phyloP scores from a whole-genome alignment of 2,113 vertebrate genomes.

The Pomatorhinus ruficollis region DNA sequence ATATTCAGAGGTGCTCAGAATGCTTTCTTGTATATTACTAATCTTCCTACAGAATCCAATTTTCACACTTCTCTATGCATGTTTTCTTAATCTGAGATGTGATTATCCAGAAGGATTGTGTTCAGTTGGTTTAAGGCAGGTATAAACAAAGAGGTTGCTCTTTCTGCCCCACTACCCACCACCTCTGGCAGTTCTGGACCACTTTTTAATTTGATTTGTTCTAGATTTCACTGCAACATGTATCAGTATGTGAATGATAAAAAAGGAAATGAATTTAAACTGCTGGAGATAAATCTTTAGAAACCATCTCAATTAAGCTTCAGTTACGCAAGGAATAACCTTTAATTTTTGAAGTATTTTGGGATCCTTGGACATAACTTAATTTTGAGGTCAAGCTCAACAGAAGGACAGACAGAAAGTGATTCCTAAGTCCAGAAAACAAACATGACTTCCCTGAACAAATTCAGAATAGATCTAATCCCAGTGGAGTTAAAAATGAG shows the following conservation, averaged over 20 bases:
- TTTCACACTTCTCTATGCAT: not conserved
- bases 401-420: slow-evolving; percentile 26
- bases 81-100: not conserved
- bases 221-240: not conserved
- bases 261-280: not conserved
- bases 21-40: not conserved
- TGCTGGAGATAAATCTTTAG: not conserved
- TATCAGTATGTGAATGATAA: not conserved
- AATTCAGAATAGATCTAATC: slow-evolving; percentile 23
- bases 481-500: not conserved
- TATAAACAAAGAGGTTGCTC: not conserved
- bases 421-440: slow-evolving; percentile 20
- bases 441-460: not conserved
- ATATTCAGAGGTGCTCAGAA: not conserved
- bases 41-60: not conserved
- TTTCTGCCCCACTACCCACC: not conserved
- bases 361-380: not conserved
- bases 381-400: slow-evolving; percentile 12
- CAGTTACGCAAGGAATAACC: not conserved
- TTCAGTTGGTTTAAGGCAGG: not conserved
- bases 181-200: not conserved
- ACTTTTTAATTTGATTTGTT: not conserved
- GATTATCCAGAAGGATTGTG: not conserved
- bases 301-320: not conserved
- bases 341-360: not conserved